These are phyloP conservation scores for Crematogaster levior DNA, from an alignment of 2,888 invertebrate species.

Conservation along the genomic window DNA sequence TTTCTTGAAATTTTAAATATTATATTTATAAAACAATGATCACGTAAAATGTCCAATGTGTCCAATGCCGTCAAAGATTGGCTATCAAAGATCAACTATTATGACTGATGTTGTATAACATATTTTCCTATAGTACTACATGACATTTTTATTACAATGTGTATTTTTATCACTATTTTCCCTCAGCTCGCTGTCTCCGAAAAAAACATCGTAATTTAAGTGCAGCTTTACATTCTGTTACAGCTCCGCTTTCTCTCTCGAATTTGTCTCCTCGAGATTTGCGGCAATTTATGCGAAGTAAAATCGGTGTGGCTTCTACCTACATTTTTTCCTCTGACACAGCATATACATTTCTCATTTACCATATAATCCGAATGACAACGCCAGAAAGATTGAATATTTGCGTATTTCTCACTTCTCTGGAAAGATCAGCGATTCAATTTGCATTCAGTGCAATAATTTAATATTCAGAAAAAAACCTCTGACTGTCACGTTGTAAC, in stretches of 20 bases:
- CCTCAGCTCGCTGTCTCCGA: background rate
- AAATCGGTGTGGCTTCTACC: background rate
- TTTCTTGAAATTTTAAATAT: background rate
- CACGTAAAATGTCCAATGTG: background rate
- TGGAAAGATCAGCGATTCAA: background rate
- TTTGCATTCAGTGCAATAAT: no score
- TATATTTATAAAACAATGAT: background rate
- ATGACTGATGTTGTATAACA: background rate
- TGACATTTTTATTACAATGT: background rate
- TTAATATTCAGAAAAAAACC: no score
- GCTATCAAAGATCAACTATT: no score
- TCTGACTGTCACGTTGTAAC: background rate
- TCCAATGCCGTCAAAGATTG: background rate
- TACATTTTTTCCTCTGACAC: conserved; percentile 16
- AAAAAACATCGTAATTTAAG: background rate
- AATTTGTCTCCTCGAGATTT: background rate
- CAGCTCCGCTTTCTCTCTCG: background rate
- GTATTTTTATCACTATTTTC: background rate
- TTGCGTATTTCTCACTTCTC: background rate
- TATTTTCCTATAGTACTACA: background rate
- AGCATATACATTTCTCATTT: conserved; percentile 7
- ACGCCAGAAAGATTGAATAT: conserved; percentile 1
- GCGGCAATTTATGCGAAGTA: background rate
- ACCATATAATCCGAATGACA: background rate
- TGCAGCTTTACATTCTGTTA: conserved; percentile 11